phyloP scores from a whole-genome alignment of 2,888 invertebrate genomes.

The Cheilosia urbana region DNA sequence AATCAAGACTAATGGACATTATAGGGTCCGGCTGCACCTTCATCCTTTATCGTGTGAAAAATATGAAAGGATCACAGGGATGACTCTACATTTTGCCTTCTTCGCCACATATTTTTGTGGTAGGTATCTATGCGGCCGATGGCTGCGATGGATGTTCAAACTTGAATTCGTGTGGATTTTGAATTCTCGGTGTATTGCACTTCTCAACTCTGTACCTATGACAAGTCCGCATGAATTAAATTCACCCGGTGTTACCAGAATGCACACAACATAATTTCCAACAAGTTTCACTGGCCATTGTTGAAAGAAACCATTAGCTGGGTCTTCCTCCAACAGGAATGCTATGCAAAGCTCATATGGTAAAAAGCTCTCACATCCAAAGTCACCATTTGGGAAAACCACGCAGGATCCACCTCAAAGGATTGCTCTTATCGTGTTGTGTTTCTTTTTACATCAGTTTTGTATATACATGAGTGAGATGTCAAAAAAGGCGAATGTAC shows the following conservation, averaged over 20 bases:
- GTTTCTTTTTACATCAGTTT: constrained; percentile 37
- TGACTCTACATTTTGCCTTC: no score
- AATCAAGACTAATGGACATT: no score
- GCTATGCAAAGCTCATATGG: constrained; percentile 37
- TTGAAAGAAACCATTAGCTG: neutral
- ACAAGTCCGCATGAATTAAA: neutral
- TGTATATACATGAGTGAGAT: constrained; percentile 46
- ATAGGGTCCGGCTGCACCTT: no score
- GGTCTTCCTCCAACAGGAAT: neutral
- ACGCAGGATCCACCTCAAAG: constrained; percentile 63
- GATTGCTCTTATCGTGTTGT: constrained; percentile 28
- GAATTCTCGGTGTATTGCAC: no score
- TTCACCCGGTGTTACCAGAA: neutral
- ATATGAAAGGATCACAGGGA: neutral
- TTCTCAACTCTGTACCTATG: neutral
- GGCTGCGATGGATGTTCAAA: no score
- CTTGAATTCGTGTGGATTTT: no score
- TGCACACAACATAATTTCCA: no score
- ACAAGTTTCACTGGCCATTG: no score
- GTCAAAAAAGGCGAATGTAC: constrained; percentile 69
- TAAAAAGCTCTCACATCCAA: constrained; percentile 40
- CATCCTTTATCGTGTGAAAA: neutral
- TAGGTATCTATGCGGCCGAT: neutral
- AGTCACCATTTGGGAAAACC: constrained; percentile 18
- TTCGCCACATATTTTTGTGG: neutral